phyloP scores from a whole-genome alignment of 2,888 invertebrate species.

The Hemistola chrysoprasaria region DNA sequence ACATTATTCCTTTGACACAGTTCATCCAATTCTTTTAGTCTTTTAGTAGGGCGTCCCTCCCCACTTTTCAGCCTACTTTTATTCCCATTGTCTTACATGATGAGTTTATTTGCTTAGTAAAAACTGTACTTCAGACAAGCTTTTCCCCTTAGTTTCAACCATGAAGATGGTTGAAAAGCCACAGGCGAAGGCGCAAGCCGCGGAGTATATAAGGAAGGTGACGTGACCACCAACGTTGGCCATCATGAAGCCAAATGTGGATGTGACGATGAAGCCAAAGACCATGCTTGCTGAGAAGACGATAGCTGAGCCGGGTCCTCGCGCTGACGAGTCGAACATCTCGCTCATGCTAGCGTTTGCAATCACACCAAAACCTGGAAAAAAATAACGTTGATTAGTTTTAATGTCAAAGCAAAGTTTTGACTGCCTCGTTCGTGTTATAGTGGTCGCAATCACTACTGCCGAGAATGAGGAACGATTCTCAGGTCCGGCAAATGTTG shows the following conservation, averaged over 20 bases:
- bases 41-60: too few relatives aligned
- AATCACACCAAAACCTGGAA: constrained; percentile 14
- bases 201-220: constrained; percentile 17
- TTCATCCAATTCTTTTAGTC: too few relatives aligned
- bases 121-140: constrained; percentile 87
- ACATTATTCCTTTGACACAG: too few relatives aligned
- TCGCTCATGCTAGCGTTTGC: constrained; percentile 29
- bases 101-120: constrained; percentile 43
- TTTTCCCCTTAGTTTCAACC: constrained; percentile 89
- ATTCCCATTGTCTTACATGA: too few relatives aligned
- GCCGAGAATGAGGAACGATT: too few relatives aligned
- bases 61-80: too few relatives aligned
- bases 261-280: constrained; percentile 9
- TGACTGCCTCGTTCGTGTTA: too few relatives aligned
- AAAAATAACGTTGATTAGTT: too few relatives aligned
- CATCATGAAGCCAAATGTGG: constrained; percentile 7
- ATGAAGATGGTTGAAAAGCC: constrained; percentile 11
- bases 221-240: constrained; percentile 11
- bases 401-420: too few relatives aligned
- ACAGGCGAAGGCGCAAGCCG: constrained; percentile 12
- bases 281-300: constrained; percentile 1
- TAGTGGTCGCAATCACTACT: too few relatives aligned
- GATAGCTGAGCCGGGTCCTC: constrained; percentile 11
- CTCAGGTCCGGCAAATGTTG: too few relatives aligned
- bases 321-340: constrained; percentile 32